These are phyloP conservation scores for Proteles cristata DNA, from an alignment of 2,113 vertebrate genomes.

Conservation along the genomic window DNA sequence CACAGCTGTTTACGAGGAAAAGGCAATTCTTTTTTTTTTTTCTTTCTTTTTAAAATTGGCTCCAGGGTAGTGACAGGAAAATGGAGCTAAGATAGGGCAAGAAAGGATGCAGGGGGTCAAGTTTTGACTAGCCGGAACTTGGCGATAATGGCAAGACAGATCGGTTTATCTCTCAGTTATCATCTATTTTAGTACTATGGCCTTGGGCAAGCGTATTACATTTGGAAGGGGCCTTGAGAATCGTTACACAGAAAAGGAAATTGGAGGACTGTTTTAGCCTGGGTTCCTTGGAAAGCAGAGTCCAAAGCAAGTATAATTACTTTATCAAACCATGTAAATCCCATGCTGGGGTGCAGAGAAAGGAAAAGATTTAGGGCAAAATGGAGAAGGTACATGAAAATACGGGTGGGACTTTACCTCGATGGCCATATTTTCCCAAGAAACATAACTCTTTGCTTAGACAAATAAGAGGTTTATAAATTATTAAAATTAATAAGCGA, in stretches of 20 bases:
- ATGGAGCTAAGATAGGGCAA: neutral
- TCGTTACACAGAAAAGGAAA: neutral
- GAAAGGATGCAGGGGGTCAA: neutral
- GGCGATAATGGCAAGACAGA: neutral
- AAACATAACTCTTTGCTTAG: neutral
- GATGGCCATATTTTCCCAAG: neutral
- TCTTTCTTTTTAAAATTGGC: neutral
- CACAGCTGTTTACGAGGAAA: neutral
- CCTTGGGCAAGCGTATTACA: neutral
- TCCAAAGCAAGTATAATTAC: neutral
- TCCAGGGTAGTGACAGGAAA: neutral
- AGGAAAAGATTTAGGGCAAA: neutral
- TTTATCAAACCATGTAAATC: neutral
- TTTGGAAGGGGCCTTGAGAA: neutral
- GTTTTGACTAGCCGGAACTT: neutral
- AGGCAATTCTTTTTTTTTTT: neutral
- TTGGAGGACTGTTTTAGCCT: neutral
- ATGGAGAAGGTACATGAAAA: neutral
- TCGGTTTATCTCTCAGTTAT: neutral
- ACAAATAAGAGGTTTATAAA: neutral
- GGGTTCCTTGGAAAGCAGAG: neutral
- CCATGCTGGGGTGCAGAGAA: neutral
- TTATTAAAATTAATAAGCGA: neutral
- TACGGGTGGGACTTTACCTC: neutral
- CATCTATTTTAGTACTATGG: neutral